Base-by-base conservation (phyloP, 2,113 vertebrate genomes). In the Naja naja region DNA sequence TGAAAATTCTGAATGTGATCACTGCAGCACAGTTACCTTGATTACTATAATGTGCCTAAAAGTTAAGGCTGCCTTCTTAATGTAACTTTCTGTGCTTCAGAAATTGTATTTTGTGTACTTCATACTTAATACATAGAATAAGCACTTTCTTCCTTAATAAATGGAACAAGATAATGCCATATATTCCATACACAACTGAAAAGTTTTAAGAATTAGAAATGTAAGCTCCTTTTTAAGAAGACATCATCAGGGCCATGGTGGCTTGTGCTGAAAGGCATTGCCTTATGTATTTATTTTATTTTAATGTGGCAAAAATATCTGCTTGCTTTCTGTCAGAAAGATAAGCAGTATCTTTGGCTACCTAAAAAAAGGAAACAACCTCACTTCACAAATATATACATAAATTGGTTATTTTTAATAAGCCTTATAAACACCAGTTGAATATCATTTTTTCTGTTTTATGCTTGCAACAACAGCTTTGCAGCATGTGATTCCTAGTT, bases 1-100 rank as follows among this genome's bases (percentile, higher is more conserved):
- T 69, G 64, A 95, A 96, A 93, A 94, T 94, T 97, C 97, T 97
- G 97, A 98, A 97, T 97, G 97, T 98, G 97, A 97, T 96, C 94
- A 94, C 97, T 96, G 93, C 96, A 97, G 96, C 96, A 93, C 96
- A 95, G 95, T 97, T 96, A 96, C 96, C 97, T 97, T 97, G 97
- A 98, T 98, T 98, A 98, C 98, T 98, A 98, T 98, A 95, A 98
- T 92, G 98, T 99, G 99, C 98, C 99, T 99, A 97, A 97, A 97
- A 88, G 91, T 95, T 98, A 98, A 98, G 98, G 98, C 98, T 98
- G 98, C 98, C 98, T 98, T 98, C 97, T 98, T 97, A 96, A 47
- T 97, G 96, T 98, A 98, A 96, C 96, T 97, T 97, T 98, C 97
- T 98, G 98, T 98, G 98, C 97, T 98, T 97, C 97, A 95, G 96